Percentiles rank a stretch among this genome's conserved stretches.
Evolutionary conservation across 2,113 vertebrate species (phyloP).

Genomic region (Probosciger aterrimus): DNA sequence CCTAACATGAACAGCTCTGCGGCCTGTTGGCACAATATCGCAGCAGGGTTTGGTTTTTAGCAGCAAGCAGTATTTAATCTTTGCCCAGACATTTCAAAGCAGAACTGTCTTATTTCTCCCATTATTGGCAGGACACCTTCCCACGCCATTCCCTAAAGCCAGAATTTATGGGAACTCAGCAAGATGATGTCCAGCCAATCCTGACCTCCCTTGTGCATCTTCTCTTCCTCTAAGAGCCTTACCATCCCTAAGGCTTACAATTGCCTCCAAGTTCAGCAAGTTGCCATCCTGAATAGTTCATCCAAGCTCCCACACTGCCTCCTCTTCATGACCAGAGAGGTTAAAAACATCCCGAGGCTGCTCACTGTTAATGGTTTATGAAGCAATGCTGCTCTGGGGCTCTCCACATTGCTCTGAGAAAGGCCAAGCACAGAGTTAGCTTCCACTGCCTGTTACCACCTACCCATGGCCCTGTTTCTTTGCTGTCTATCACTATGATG

Average conservation of each 20-base stretch:
- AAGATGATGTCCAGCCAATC: neutral
- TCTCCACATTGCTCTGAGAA: neutral
- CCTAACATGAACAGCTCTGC: neutral
- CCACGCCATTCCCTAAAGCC: neutral
- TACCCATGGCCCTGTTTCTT: neutral
- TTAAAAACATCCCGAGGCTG: neutral
- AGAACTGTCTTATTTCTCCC: slow-evolving; percentile 32
- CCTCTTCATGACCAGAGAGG: neutral
- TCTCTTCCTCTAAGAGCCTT: neutral
- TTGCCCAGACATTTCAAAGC: slow-evolving; percentile 37
- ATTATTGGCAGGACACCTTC: slow-evolving; percentile 9
- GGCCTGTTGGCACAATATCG: slow-evolving; percentile 17
- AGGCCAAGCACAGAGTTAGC: neutral
- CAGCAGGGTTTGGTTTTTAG: neutral
- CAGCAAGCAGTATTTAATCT: slow-evolving; percentile 14
- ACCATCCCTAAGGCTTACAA: neutral
- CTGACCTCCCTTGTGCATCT: neutral
- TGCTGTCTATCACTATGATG: neutral
- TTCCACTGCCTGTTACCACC: neutral
- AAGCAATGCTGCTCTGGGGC: neutral
- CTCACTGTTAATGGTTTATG: neutral
- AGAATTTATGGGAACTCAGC: neutral
- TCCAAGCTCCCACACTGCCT: neutral
- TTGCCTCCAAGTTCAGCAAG: neutral
- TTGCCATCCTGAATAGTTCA: neutral